Evolutionary conservation across 2,113 vertebrate species (phyloP).

Genomic region (Copsychus sechellarum): DNA sequence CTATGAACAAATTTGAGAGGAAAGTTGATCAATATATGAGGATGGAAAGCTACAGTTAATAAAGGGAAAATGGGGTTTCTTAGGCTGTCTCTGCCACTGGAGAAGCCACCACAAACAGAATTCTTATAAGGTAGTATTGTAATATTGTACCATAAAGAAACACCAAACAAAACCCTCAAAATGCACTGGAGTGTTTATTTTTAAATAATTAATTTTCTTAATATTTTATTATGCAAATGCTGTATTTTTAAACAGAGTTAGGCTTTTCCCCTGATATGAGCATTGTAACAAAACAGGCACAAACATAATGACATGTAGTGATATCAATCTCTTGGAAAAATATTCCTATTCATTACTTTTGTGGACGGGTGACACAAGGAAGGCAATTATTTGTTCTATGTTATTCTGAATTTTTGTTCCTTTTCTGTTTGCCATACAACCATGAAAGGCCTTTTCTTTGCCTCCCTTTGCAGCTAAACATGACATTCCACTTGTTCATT

Average conservation of each 20-base stretch:
- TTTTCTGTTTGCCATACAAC: background rate
- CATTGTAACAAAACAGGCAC: background rate
- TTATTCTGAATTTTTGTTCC: background rate
- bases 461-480: constrained; percentile 84
- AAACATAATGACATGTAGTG: background rate
- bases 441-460: background rate
- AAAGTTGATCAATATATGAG: background rate
- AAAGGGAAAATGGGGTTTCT: background rate
- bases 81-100: background rate
- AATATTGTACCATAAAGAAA: background rate
- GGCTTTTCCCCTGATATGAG: background rate
- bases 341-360: background rate
- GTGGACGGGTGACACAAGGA: background rate
- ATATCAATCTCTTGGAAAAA: background rate
- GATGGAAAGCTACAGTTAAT: background rate
- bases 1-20: background rate
- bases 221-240: background rate
- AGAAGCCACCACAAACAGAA: background rate
- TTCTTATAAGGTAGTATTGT: background rate
- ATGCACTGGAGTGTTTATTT: background rate
- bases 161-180: background rate
- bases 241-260: background rate
- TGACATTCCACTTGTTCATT: constrained; percentile 99
- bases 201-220: background rate
- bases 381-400: background rate